Percentiles rank a stretch among this genome's conserved stretches.
These are phyloP conservation scores for Crambe crambe DNA, from an alignment of 37 sponge, comb jelly and placozoan genomes.

Conservation along the genomic window DNA sequence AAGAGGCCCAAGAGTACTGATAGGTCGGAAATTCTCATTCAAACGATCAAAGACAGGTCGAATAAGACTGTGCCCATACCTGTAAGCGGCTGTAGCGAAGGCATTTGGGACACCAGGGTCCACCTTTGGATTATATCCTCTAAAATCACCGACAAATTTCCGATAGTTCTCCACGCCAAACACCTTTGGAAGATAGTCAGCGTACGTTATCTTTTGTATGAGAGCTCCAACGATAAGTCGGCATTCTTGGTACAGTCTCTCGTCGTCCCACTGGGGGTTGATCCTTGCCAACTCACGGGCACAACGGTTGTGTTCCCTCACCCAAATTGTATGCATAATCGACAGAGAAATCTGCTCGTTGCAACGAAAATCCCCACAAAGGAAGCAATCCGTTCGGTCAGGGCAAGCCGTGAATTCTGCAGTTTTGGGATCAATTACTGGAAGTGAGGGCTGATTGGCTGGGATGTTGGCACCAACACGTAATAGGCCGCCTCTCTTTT, in stretches of 20 bases:
- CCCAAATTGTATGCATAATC: conserved; percentile 93
- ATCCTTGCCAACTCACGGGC: conserved; percentile 58
- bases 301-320: conserved; percentile 95
- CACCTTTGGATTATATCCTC: conserved; percentile 59
- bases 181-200: conserved; percentile 84
- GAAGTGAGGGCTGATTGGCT: conserved; percentile 23
- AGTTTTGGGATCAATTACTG: conserved; percentile 3
- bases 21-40: conserved; percentile 14
- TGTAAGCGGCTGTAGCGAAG: conserved; percentile 85
- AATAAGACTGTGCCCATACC: conserved; percentile 87
- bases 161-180: conserved; percentile 47
- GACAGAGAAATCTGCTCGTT: conserved; percentile 90
- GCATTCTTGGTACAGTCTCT: conserved; percentile 82
- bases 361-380: conserved; percentile 87
- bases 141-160: conserved; percentile 36
- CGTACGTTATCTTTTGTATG: conserved; percentile 84
- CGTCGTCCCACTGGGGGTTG: conserved; percentile 88
- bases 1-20: conserved; percentile 55
- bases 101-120: conserved; percentile 67
- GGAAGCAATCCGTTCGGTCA: conserved; percentile 45
- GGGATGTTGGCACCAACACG: neutral
- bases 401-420: conserved; percentile 8
- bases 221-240: conserved; percentile 82
- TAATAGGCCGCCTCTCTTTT: conserved; percentile 39
- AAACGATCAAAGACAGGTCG: conserved; percentile 58